Evolutionary conservation across 2,888 invertebrate genomes (phyloP), one percentile per base, ranked within the genome.

Genomic region (Aphrophora alni): DNA sequence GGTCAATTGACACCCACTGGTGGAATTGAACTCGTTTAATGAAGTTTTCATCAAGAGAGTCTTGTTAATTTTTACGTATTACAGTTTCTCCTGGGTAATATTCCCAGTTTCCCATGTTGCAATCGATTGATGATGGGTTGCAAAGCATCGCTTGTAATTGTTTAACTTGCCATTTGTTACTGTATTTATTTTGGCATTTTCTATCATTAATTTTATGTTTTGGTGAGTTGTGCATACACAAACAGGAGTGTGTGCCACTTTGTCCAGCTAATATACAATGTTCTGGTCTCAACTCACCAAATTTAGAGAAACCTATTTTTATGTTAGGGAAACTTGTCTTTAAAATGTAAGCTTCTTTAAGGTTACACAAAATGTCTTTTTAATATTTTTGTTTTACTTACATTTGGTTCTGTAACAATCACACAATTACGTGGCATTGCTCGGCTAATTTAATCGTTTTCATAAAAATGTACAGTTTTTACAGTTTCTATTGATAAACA

Each of bases 261-360:
- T 25, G 38, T 17, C 77, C 80, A 33, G 80, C 51, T 17, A 80
- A 68, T 26, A 80, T 73, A n/a, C n/a, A n/a, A 26, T 77, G 33
- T 77, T 80, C 76, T 17, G 80, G 80, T 27, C 80, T 59, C 38
- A 80, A 33, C 38, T 76, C 80, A 38, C 77, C 77, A 28, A 81
- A 77, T 69, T 81, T 81, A 26, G 81, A 81, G 51, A 81, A 77
- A 12, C 77, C 77, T 12, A 72, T 70, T 68, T 81, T 77, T 17
- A 77, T 44, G 21, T 38, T 44, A 28, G 70, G 73, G 51, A 71
- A 26, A n/a, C n/a, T 28, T 81, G 8, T 72, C 17, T 25, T 72
- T 8, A 25, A 72, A 3, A 72, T 28, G 28, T 28, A 72, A 25
- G 25, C 72, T n/a, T 25, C 14, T 10, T 25, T 25, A 17, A 28